phyloP scores from a whole-genome alignment of 2,113 vertebrate genomes.

The Indicator indicator region DNA sequence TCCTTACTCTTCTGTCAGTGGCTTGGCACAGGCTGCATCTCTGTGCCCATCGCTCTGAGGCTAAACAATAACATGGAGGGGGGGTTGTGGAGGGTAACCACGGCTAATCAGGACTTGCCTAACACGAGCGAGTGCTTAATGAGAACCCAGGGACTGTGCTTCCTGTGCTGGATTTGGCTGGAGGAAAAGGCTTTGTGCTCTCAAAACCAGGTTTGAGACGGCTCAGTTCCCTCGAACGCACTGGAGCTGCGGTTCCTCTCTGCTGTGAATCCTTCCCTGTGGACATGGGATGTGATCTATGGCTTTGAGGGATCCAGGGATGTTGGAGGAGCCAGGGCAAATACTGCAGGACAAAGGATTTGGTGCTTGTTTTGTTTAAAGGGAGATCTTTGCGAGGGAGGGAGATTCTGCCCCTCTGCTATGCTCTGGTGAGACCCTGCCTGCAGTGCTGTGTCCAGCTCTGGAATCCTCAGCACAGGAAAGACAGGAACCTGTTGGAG shows the following conservation, averaged over 20 bases:
- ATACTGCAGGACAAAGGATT: background rate
- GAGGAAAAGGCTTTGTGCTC: background rate
- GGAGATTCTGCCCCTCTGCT: background rate
- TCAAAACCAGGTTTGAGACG: background rate
- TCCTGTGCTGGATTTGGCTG: background rate
- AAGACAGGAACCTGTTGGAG: no score
- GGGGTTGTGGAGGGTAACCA: background rate
- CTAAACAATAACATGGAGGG: background rate
- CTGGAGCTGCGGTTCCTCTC: background rate
- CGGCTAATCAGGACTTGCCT: conserved; percentile 18
- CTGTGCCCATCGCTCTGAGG: background rate
- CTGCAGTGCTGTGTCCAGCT: background rate
- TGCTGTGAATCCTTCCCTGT: background rate
- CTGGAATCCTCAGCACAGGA: no score
- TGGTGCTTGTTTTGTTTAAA: background rate
- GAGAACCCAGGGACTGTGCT: conserved; percentile 5
- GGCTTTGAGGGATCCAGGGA: background rate
- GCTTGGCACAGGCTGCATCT: background rate
- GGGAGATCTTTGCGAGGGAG: no score
- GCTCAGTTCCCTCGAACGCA: background rate
- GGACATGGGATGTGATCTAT: accelerated
- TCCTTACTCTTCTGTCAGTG: background rate
- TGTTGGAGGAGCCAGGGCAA: background rate
- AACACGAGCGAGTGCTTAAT: background rate
- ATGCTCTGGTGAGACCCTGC: background rate